These are phyloP conservation scores for Stramonita haemastoma DNA, from an alignment of 2,888 invertebrate genomes.

Conservation along the genomic window DNA sequence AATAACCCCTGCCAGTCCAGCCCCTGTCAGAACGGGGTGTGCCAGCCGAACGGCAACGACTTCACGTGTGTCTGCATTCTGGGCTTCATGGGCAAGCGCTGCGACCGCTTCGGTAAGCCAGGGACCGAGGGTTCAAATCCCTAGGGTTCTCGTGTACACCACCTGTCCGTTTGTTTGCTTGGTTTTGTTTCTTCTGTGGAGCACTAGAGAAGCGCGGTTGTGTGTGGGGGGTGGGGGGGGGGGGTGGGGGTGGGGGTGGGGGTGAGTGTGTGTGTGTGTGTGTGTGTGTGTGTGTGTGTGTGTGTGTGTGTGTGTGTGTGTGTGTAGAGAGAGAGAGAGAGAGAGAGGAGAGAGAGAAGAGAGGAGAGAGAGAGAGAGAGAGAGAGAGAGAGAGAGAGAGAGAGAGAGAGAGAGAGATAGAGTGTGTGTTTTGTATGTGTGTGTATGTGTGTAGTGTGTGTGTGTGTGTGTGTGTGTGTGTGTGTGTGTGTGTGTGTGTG, in stretches of 20 bases:
- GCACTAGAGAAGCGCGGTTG: background rate
- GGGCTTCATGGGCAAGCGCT: too few species aligned
- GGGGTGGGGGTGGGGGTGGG: background rate
- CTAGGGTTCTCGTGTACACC: background rate
- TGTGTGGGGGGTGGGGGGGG: background rate
- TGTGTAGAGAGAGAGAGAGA: background rate
- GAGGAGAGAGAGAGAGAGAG: too few species aligned
- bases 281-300: conserved; percentile 1
- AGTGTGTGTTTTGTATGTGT: background rate
- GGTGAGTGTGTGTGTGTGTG: background rate
- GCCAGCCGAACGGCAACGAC: too few species aligned
- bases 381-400: too few species aligned
- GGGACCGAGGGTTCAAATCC: background rate
- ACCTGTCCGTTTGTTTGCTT: background rate
- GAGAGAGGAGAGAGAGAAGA: too few species aligned
- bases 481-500: too few species aligned
- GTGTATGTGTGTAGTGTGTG: background rate
- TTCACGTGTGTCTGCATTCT: too few species aligned
- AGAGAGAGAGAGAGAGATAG: too few species aligned
- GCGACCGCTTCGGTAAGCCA: too few species aligned
- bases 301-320: background rate
- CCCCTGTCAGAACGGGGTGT: too few species aligned
- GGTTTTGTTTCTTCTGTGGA: background rate
- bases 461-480: background rate
- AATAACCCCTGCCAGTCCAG: too few species aligned